phyloP scores from a whole-genome alignment of 2,797 vertebrate species.

The Rhodeus uyekii region DNA sequence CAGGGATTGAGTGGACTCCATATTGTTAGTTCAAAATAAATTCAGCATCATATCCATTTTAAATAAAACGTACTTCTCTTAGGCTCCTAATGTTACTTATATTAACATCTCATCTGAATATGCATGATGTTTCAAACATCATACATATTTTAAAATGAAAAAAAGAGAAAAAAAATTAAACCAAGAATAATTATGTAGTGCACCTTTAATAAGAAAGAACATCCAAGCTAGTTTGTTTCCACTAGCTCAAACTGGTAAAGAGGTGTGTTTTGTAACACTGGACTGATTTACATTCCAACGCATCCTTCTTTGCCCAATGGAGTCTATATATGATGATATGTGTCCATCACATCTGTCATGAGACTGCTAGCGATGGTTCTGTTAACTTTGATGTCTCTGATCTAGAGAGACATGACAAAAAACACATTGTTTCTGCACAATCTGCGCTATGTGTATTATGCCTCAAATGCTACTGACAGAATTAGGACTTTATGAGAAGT shows the following conservation, averaged over 20 bases:
- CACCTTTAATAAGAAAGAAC: neutral
- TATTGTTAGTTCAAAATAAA: neutral
- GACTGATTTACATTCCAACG: neutral
- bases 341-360: constrained; percentile 28
- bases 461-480: constrained; percentile 34
- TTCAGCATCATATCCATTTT: neutral
- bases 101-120: neutral
- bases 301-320: neutral
- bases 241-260: neutral
- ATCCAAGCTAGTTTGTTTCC: neutral
- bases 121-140: neutral
- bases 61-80: neutral
- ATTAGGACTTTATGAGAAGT: constrained; percentile 26
- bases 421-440: neutral
- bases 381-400: constrained; percentile 6
- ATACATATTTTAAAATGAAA: neutral
- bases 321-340: constrained; percentile 7
- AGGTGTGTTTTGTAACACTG: neutral
- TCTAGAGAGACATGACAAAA: neutral
- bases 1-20: neutral
- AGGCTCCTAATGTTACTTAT: neutral
- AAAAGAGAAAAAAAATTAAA: neutral
- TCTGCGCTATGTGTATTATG: constrained; percentile 11
- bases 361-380: neutral
- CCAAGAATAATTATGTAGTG: neutral